phyloP scores from a whole-genome alignment of 2,797 vertebrate genomes.

The Gymnopithys bicolor region DNA sequence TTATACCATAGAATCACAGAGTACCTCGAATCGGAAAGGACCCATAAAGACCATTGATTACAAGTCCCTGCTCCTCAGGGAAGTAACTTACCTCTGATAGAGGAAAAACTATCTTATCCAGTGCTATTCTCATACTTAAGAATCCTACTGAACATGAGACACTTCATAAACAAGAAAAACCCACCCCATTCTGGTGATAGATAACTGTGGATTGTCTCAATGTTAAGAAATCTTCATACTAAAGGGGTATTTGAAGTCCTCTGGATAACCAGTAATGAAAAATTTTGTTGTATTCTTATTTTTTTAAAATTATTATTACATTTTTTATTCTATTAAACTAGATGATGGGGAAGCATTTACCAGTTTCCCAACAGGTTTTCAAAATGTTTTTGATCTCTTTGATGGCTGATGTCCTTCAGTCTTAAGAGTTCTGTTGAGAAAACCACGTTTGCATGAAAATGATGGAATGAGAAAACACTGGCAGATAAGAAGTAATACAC shows the following conservation, averaged over 20 bases:
- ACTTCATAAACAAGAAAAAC: not conserved
- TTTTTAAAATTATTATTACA: no score
- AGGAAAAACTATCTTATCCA: not conserved
- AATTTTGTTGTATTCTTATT: rapidly evolving
- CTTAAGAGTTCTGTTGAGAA: not conserved
- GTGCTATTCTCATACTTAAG: not conserved
- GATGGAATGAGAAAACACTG: not conserved
- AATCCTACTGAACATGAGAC: not conserved
- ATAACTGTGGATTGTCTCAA: not conserved
- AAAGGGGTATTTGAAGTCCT: not conserved
- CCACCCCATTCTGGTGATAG: rapidly evolving
- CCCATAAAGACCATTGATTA: not conserved
- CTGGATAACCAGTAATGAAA: not conserved
- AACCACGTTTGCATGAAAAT: not conserved
- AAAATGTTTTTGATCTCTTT: not conserved
- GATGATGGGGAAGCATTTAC: not conserved
- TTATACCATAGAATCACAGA: not conserved
- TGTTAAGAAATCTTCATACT: not conserved
- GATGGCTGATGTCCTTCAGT: not conserved
- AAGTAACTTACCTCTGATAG: not conserved
- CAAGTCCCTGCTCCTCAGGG: not conserved
- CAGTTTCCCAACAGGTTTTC: not conserved
- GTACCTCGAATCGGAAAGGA: not conserved
- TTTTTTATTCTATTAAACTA: not conserved
- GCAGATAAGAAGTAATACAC: not conserved